A percentile compares a stretch with the other conserved stretches of the same genome.
phyloP scores from a whole-genome alignment of 2,797 vertebrate species.

The Semotilus atromaculatus region DNA sequence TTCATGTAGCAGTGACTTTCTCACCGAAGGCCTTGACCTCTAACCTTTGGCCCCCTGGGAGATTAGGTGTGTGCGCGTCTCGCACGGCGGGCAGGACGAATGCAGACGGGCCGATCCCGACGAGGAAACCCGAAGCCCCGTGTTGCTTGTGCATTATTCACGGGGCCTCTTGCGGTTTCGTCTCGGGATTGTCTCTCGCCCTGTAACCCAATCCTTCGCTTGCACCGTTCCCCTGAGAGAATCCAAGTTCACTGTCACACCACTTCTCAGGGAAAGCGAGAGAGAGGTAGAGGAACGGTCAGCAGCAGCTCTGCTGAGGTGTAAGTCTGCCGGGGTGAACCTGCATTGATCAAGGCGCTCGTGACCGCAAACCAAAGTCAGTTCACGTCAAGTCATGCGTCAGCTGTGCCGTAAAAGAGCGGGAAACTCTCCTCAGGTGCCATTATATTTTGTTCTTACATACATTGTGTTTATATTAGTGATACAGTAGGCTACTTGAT shows the following conservation, averaged over 20 bases:
- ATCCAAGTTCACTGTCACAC: constrained; percentile 68
- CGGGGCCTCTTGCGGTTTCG: constrained; percentile 73
- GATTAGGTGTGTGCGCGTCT: constrained; percentile 12
- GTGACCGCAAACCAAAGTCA: constrained; percentile 11
- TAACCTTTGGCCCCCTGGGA: constrained; percentile 24
- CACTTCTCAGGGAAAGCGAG: constrained; percentile 52
- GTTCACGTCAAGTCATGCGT: constrained; percentile 14
- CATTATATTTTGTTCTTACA: neutral
- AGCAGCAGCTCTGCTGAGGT: constrained; percentile 40
- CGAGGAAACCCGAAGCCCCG: constrained; percentile 67
- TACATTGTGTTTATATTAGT: too few species aligned
- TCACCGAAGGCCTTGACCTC: constrained; percentile 36
- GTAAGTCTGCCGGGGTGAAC: neutral
- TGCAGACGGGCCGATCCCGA: constrained; percentile 9
- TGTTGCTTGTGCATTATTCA: constrained; percentile 85
- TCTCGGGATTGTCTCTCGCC: constrained; percentile 71
- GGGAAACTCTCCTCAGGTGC: neutral
- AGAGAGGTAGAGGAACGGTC: constrained; percentile 15
- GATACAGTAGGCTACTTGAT: neutral
- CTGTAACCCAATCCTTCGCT: constrained; percentile 74
- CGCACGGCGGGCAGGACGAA: constrained; percentile 3
- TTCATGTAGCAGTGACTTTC: constrained; percentile 6
- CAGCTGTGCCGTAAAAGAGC: neutral
- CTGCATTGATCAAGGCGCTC: neutral
- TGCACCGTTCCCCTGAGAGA: constrained; percentile 67